These are phyloP conservation scores for Aegithalos caudatus DNA, from an alignment of 2,113 vertebrate genomes.

Conservation along the genomic window DNA sequence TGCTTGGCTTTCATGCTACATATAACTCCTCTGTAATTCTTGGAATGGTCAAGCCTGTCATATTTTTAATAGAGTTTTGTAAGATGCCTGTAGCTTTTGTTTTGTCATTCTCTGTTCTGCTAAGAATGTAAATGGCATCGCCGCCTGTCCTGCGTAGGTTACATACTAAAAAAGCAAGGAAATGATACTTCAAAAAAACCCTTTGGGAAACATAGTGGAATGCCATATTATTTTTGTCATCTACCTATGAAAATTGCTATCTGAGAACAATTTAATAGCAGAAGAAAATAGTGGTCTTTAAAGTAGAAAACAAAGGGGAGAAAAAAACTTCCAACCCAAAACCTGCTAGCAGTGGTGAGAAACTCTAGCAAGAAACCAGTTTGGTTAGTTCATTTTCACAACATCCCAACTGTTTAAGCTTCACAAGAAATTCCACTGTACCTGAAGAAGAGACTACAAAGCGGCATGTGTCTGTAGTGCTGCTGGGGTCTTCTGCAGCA, in stretches of 20 bases:
- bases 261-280: neutral
- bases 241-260: neutral
- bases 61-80: neutral
- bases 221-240: accelerated
- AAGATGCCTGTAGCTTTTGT: neutral
- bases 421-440: neutral
- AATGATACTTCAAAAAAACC: neutral
- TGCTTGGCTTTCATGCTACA: neutral
- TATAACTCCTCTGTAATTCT: neutral
- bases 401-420: neutral
- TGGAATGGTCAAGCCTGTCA: neutral
- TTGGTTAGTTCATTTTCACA: neutral
- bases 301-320: neutral
- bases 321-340: neutral
- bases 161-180: neutral
- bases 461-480: accelerated
- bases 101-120: neutral
- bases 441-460: neutral
- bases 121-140: neutral
- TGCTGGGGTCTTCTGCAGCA: neutral
- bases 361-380: neutral
- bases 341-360: neutral
- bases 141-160: neutral
- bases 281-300: neutral
- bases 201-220: neutral